Conservation (phyloP, 2,797 vertebrate genomes). For the Gymnothorax reevesii region DNA sequence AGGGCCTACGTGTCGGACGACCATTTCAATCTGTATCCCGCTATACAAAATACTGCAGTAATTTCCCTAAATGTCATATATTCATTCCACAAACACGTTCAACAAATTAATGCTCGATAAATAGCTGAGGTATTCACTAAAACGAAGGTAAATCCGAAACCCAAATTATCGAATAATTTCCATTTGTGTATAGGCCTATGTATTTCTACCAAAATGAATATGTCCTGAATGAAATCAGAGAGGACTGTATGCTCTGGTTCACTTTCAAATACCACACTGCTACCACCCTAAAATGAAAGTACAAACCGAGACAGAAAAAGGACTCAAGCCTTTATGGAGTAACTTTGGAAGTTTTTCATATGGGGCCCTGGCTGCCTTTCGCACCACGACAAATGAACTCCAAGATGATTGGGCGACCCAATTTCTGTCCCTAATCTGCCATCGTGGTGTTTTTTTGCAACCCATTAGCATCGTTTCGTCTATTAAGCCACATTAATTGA, state of each 20-base stretch:
- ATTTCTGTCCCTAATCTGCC: constrained; percentile 36
- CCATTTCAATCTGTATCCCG: background rate
- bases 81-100: background rate
- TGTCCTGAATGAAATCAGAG: background rate
- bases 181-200: background rate
- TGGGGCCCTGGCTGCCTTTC: background rate
- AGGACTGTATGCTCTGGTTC: background rate
- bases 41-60: background rate
- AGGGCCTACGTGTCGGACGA: background rate
- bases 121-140: background rate
- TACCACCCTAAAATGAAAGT: background rate
- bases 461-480: constrained; percentile 85
- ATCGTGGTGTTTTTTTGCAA: constrained; percentile 58
- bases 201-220: background rate
- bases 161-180: background rate
- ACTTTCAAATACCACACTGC: background rate
- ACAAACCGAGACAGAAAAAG: background rate
- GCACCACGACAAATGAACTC: background rate
- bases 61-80: background rate
- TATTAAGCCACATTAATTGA: constrained; percentile 84
- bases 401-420: constrained; percentile 3
- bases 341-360: constrained; percentile 11
- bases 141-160: background rate
- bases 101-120: background rate
- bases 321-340: background rate